Base-by-base conservation (phyloP, 2,797 vertebrate species). In the Crenuchus spilurus region DNA sequence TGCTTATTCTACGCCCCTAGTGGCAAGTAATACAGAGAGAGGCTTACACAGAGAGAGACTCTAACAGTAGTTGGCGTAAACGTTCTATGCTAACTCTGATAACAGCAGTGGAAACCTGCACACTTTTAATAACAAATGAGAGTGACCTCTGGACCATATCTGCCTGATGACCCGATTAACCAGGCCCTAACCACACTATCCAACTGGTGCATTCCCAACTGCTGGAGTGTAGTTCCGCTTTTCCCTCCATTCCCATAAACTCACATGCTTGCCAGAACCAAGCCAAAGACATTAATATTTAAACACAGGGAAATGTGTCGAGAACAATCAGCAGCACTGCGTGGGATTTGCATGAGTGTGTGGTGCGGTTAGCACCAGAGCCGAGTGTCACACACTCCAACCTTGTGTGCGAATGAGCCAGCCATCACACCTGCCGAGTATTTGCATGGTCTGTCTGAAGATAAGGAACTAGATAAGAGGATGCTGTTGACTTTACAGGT, bases 401-500 rank as follows among this genome's bases (percentile, higher is more conserved):
- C 73, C 51, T 68, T 58, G 46, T 70, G 51, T 88, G 87, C 82
- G 88, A 89, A 90, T 85, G 66, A 86, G 51, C 57, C 70, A 76
- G 80, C 69, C 52, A 35, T 57, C 78, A 33, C 70, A 86, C 83
- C 88, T 87, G 86, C 84, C 74, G 16, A 60, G 58, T 24, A 88
- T 91, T 92, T 89, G 88, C 87, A 90, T 91, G 77, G 33, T 22
- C 69, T 66, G 75, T 44, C 61, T 41, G 44, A 35, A 76, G 65
- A 78, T 74, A 78, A 73, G 46, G 39, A 74, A 69, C 24, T 41
- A 71, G 72, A 83, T 76, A 76, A 70, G 44, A 60, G 22, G 49
- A 41, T 44, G 48, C 24, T 75, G 70, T 61, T 79, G 74, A 70
- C 68, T 75, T 60, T 55, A 8, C 49, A 30, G 31, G 28, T 33